Evolutionary conservation across 2,797 vertebrate species (phyloP).

Genomic region (Amblyopsis hoosieri): DNA sequence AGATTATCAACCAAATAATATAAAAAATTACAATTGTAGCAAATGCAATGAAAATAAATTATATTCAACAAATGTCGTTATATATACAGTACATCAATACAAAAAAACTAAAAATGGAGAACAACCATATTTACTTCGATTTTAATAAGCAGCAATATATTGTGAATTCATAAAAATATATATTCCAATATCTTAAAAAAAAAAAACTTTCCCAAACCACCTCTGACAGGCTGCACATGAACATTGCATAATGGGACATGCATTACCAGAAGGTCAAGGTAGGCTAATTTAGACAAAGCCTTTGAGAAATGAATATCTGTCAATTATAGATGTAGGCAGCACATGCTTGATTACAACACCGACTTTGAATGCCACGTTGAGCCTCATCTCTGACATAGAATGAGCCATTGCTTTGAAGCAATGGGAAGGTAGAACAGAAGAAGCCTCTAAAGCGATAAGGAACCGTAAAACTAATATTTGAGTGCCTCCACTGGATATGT

Average conservation of each 20-base stretch:
- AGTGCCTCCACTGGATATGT: too few species aligned
- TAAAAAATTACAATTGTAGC: background rate
- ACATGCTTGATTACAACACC: constrained; percentile 37
- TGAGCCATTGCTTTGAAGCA: too few species aligned
- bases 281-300: constrained; percentile 38
- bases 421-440: background rate
- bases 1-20: too few species aligned
- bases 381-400: too few species aligned
- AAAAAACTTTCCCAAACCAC: background rate
- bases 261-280: constrained; percentile 42
- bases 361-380: too few species aligned
- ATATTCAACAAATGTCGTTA: too few species aligned
- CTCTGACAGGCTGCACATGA: background rate
- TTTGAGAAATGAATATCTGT: constrained; percentile 59
- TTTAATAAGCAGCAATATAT: background rate
- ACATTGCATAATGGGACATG: background rate
- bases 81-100: background rate
- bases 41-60: too few species aligned
- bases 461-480: background rate
- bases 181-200: background rate
- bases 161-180: constrained; percentile 2
- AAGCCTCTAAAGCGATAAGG: background rate
- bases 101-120: background rate
- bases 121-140: constrained; percentile 1
- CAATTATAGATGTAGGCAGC: constrained; percentile 45